phyloP scores from a whole-genome alignment of 2,113 vertebrate genomes.

The Seriola dumerili region DNA sequence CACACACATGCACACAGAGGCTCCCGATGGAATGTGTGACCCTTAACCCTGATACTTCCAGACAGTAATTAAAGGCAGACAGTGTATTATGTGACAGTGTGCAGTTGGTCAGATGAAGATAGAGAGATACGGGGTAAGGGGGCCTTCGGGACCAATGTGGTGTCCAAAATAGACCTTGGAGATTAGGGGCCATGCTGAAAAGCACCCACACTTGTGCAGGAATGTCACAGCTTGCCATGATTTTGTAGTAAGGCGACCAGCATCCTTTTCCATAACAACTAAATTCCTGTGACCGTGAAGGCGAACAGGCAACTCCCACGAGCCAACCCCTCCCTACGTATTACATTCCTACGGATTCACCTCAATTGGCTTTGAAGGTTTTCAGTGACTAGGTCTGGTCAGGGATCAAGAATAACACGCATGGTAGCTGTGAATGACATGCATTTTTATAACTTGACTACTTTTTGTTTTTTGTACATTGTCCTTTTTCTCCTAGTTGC shows the following conservation, averaged over 20 bases:
- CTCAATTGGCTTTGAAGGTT: slow-evolving; percentile 63
- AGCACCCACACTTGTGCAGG: slow-evolving; percentile 58
- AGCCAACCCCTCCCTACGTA: slow-evolving; percentile 36
- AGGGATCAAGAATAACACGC: slow-evolving; percentile 47
- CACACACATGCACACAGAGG: slow-evolving; percentile 46
- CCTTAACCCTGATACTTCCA: slow-evolving; percentile 74
- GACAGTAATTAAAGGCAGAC: slow-evolving; percentile 80
- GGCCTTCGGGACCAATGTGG: slow-evolving; percentile 63
- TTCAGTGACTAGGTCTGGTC: slow-evolving; percentile 34
- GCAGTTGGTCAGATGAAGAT: slow-evolving; percentile 74
- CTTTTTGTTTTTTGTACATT: neutral
- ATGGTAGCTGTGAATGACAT: slow-evolving; percentile 24
- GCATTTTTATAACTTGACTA: neutral
- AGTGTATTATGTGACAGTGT: slow-evolving; percentile 74
- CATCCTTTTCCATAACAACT: slow-evolving; percentile 64
- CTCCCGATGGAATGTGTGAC: slow-evolving; percentile 70
- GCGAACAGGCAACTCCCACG: slow-evolving; percentile 60
- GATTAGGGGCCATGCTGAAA: slow-evolving; percentile 62
- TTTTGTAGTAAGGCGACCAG: slow-evolving; percentile 62
- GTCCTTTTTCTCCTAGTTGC: neutral
- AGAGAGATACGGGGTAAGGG: slow-evolving; percentile 54
- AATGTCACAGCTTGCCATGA: slow-evolving; percentile 73
- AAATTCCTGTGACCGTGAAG: slow-evolving; percentile 64
- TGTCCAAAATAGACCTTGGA: slow-evolving; percentile 72
- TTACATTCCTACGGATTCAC: slow-evolving; percentile 61